Conservation (phyloP, 2,888 invertebrate species). For the Aleiodes testaceus region DNA sequence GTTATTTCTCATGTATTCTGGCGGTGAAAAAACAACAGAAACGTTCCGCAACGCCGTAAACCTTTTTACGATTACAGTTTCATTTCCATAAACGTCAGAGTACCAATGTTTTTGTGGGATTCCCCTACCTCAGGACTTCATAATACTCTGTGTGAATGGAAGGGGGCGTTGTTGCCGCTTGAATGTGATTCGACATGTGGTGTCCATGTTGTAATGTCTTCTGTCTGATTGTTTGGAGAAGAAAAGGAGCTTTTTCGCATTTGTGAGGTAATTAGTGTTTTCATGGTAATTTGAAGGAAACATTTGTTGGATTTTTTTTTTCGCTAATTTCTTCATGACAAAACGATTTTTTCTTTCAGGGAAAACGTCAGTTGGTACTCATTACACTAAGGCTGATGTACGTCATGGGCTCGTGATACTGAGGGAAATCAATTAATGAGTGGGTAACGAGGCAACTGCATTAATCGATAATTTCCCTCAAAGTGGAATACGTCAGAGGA, state of each 20-base stretch:
- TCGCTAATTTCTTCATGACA: too few species aligned
- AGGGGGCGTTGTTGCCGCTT: conserved; percentile 45
- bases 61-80: conserved; percentile 72
- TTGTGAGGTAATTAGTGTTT: conserved; percentile 69
- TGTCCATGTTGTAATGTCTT: conserved; percentile 12
- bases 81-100: conserved; percentile 72
- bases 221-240: conserved; percentile 24
- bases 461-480: conserved; percentile 32
- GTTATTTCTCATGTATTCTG: conserved; percentile 31
- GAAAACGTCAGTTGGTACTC: not conserved
- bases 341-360: not conserved
- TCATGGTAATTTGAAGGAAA: conserved; percentile 47
- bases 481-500: conserved; percentile 25
- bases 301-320: conserved; percentile 1
- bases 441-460: conserved; percentile 20
- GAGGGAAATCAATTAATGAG: conserved; percentile 24
- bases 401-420: conserved; percentile 2
- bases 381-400: not conserved
- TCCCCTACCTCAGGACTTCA: conserved; percentile 13
- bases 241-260: conserved; percentile 49
- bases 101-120: conserved; percentile 61
- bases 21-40: conserved; percentile 4
- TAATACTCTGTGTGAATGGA: not conserved
- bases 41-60: conserved; percentile 60
- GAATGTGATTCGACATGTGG: conserved; percentile 19